A percentile compares a stretch with the other conserved stretches of the same genome.
phyloP scores from a whole-genome alignment of 2,113 vertebrate genomes.

The Ia io region DNA sequence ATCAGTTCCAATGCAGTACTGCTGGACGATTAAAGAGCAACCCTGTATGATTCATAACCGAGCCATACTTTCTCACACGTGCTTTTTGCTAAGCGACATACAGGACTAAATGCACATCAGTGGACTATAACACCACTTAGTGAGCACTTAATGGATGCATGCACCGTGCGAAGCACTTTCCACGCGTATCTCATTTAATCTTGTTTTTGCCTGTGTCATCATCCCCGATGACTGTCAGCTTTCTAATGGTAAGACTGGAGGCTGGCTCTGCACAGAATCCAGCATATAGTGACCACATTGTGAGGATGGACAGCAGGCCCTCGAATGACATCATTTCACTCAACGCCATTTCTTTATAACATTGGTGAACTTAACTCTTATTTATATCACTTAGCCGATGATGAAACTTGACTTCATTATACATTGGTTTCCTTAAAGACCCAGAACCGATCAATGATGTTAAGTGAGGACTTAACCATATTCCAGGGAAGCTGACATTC shows the following conservation, averaged over 20 bases:
- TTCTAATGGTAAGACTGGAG: background rate
- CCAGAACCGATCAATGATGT: background rate
- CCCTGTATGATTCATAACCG: slow-evolving; percentile 17
- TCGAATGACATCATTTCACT: background rate
- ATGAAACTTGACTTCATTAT: background rate
- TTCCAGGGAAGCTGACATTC: background rate
- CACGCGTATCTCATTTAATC: slow-evolving; percentile 30
- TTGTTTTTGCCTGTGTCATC: background rate
- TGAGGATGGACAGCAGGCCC: background rate
- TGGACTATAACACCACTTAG: background rate
- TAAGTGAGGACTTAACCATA: background rate
- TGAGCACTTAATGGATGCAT: background rate
- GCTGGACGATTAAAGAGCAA: slow-evolving; percentile 20
- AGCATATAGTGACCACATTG: fast-evolving
- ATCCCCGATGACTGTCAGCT: background rate
- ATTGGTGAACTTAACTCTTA: background rate
- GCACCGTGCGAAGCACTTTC: background rate
- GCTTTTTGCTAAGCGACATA: background rate
- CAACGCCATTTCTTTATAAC: background rate
- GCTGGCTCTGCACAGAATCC: background rate
- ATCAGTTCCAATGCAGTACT: background rate
- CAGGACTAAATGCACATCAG: slow-evolving; percentile 15
- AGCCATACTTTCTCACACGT: slow-evolving; percentile 17
- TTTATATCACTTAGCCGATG: background rate
- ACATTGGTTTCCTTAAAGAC: background rate